Evolutionary conservation across 2,113 vertebrate species (phyloP).

Genomic region (Chiloscyllium plagiosum): DNA sequence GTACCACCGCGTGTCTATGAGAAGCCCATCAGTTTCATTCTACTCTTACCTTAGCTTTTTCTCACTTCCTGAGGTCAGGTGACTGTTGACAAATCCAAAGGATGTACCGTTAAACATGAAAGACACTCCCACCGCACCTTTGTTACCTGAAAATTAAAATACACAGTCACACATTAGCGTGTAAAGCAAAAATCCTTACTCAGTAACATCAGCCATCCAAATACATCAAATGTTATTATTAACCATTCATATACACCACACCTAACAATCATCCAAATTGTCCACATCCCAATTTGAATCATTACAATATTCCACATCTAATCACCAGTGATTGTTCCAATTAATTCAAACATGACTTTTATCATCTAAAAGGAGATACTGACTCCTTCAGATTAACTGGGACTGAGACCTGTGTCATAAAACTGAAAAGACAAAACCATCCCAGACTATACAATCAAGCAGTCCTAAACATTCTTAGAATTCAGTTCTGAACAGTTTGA

Average conservation of each 20-base stretch:
- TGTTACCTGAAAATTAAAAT: constrained; percentile 66
- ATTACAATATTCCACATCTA: not conserved
- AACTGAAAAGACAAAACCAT: not conserved
- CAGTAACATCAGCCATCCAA: not conserved
- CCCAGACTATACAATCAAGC: not conserved
- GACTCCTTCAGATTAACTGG: not conserved
- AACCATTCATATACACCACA: not conserved
- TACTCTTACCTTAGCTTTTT: constrained; percentile 83
- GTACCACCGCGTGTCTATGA: not conserved
- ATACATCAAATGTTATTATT: not conserved
- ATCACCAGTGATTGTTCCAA: not conserved
- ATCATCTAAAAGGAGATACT: not conserved
- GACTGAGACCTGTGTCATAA: not conserved
- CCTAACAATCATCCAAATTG: not conserved
- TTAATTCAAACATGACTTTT: not conserved
- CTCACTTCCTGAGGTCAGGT: constrained; percentile 92
- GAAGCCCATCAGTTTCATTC: not conserved
- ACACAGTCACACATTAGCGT: not conserved
- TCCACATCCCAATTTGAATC: not conserved
- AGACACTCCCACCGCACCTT: constrained; percentile 92
- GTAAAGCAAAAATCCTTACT: not conserved
- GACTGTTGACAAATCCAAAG: constrained; percentile 96
- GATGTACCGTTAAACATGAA: constrained; percentile 97
- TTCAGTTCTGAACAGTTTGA: not conserved
- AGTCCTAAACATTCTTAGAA: not conserved